A percentile compares a stretch with the other conserved stretches of the same genome.
Evolutionary conservation across 2,888 invertebrate species (phyloP).

Genomic region (Dichetophora obliterata): DNA sequence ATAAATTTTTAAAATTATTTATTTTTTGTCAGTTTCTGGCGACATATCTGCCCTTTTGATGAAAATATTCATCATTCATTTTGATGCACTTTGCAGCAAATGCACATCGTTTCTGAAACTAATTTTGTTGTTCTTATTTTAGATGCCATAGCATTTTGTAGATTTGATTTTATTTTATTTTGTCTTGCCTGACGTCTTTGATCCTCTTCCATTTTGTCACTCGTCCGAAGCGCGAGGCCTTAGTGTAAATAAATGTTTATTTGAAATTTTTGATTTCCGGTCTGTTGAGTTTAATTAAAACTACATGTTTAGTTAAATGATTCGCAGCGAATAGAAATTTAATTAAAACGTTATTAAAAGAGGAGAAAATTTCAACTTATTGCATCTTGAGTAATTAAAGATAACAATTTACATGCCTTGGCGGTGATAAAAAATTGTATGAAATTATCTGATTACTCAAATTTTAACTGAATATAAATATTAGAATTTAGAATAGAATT

Average conservation of each 20-base stretch:
- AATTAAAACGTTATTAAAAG: slow-evolving; percentile 51
- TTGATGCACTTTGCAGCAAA: neutral
- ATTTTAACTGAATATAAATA: too few relatives aligned
- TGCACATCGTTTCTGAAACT: neutral
- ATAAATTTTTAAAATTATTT: neutral
- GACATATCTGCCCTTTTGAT: neutral
- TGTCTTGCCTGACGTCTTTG: neutral
- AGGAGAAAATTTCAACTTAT: slow-evolving; percentile 14
- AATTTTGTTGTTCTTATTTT: neutral
- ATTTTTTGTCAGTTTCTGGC: neutral
- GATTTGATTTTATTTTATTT: neutral
- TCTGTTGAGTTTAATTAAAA: slow-evolving; percentile 67
- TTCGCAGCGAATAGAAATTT: slow-evolving; percentile 56
- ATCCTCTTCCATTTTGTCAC: slow-evolving; percentile 19
- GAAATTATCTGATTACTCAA: too few relatives aligned
- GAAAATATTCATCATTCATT: neutral
- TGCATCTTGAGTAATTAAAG: neutral
- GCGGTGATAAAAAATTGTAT: neutral
- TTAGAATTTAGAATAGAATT: too few relatives aligned
- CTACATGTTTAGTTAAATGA: slow-evolving; percentile 61
- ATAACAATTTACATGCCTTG: neutral
- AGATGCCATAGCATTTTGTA: neutral
- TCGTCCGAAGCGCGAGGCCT: neutral
- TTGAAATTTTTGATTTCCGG: slow-evolving; percentile 60
- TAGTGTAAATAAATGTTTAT: neutral